Conservation (phyloP, 2,888 invertebrate species). For the Drosophila vallismaia region DNA sequence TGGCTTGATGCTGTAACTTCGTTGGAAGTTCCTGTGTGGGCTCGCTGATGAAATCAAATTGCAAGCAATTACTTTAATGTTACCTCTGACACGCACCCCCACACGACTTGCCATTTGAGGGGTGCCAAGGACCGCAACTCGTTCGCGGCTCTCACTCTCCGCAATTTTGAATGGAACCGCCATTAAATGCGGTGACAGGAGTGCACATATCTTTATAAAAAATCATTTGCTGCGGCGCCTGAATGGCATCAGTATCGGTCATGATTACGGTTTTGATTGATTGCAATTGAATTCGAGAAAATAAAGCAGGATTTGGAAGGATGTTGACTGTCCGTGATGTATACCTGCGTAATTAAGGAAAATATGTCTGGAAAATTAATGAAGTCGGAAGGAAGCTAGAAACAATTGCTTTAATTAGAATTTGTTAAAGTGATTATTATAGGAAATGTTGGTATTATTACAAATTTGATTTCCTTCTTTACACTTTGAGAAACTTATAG, state of each 20-base stretch:
- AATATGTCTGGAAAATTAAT: constrained; percentile 21
- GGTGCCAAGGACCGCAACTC: constrained; percentile 51
- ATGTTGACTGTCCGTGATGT: constrained; percentile 32
- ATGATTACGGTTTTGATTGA: constrained; percentile 42
- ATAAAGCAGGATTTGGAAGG: constrained; percentile 13
- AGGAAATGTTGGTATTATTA: background rate
- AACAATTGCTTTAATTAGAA: background rate
- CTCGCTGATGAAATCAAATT: constrained; percentile 57
- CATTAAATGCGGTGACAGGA: constrained; percentile 47
- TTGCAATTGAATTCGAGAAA: constrained; percentile 28
- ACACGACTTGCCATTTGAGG: constrained; percentile 1
- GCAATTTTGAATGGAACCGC: constrained; percentile 47
- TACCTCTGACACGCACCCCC: constrained; percentile 21
- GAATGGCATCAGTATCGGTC: constrained; percentile 4
- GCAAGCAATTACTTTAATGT: constrained; percentile 71
- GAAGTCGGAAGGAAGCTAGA: background rate
- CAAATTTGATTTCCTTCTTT: too few species aligned
- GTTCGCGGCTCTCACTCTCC: constrained; percentile 39
- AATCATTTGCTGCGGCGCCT: background rate
- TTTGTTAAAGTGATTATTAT: background rate
- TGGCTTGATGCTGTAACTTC: constrained; percentile 19
- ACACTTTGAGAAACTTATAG: too few species aligned
- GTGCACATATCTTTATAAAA: constrained; percentile 29
- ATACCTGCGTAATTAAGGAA: constrained; percentile 25
- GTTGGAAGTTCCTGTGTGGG: constrained; percentile 6